phyloP scores from a whole-genome alignment of 2,888 invertebrate species.

The Cancer borealis region DNA sequence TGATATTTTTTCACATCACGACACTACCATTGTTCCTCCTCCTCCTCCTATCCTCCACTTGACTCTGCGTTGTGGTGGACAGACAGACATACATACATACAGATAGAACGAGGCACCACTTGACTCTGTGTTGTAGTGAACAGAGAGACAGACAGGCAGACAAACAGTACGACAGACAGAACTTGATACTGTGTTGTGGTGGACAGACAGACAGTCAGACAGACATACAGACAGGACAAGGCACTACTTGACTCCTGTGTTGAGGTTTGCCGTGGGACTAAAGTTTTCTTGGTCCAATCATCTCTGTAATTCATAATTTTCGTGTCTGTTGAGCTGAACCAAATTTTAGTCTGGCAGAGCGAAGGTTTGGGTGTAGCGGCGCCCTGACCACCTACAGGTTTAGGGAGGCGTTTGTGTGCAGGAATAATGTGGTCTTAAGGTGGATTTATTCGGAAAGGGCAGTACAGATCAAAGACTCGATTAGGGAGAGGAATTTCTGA shows the following conservation, averaged over 20 bases:
- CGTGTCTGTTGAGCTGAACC: neutral
- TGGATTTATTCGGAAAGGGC: slow-evolving; percentile 25
- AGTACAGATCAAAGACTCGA: slow-evolving; percentile 54
- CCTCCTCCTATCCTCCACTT: neutral
- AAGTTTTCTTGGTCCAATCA: neutral
- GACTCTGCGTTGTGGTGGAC: neutral
- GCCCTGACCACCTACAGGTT: neutral
- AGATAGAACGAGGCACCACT: neutral
- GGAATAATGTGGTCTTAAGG: slow-evolving; percentile 52
- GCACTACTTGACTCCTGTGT: neutral
- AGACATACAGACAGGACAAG: neutral
- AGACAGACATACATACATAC: slow-evolving; percentile 41
- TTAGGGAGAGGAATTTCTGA: slow-evolving; percentile 26
- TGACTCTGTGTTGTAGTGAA: neutral
- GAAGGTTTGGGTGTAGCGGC: neutral
- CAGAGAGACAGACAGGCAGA: neutral
- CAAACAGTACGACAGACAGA: no score
- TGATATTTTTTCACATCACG: no score
- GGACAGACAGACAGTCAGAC: neutral
- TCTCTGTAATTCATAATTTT: slow-evolving; percentile 2
- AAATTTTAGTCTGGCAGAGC: neutral
- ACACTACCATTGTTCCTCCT: no score
- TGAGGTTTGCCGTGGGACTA: neutral
- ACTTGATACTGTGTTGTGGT: no score
- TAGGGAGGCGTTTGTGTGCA: slow-evolving; percentile 45